A percentile compares a stretch with the other conserved stretches of the same genome.
phyloP scores from a whole-genome alignment of 2,113 vertebrate species.

The Heterochromis multidens region DNA sequence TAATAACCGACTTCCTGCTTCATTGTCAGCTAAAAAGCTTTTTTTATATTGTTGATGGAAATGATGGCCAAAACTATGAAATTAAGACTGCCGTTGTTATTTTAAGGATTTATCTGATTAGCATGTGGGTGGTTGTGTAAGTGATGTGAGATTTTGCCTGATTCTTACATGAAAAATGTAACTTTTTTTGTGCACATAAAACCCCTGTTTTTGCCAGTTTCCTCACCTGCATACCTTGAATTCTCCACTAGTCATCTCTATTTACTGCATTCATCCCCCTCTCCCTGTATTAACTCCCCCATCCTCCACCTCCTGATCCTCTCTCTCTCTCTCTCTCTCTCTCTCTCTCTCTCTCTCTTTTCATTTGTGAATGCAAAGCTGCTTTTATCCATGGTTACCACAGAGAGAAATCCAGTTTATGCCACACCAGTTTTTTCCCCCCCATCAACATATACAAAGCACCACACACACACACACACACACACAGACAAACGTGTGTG shows the following conservation, averaged over 20 bases:
- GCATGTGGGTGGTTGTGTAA: not conserved
- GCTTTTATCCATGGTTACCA: constrained; percentile 58
- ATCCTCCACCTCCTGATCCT: constrained; percentile 28
- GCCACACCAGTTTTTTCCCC: constrained; percentile 21
- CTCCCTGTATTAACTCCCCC: not conserved
- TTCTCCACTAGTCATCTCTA: constrained; percentile 1
- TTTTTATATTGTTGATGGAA: not conserved
- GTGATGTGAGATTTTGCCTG: not conserved
- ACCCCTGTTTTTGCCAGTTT: not conserved
- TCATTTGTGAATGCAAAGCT: constrained; percentile 44
- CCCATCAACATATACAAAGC: constrained; percentile 10
- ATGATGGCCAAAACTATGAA: not conserved
- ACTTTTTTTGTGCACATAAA: not conserved
- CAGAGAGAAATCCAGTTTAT: constrained; percentile 55
- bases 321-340: not conserved
- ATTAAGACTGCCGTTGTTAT: not conserved
- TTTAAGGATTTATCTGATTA: not conserved
- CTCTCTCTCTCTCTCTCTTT: not conserved
- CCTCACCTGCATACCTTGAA: constrained; percentile 17
- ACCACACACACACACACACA: not conserved
- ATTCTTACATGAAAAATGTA: not conserved
- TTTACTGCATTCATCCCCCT: constrained; percentile 21
- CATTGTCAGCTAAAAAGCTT: not conserved
- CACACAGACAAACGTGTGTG: not conserved
- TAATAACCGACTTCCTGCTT: not conserved